Evolutionary conservation across 2,113 vertebrate genomes (phyloP).

Genomic region (Odontesthes bonariensis): DNA sequence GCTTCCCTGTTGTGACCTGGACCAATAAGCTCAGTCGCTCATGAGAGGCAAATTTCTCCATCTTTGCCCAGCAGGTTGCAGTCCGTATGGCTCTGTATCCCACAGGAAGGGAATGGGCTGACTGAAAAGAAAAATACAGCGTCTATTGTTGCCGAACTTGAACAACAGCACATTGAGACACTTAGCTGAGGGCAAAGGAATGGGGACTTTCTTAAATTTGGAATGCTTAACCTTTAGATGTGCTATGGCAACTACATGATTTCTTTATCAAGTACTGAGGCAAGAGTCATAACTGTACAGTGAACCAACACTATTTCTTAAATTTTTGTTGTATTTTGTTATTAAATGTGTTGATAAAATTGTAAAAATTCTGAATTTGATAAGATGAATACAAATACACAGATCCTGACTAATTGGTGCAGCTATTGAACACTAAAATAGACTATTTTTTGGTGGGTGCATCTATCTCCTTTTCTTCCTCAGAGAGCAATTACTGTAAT

Average conservation of each 20-base stretch:
- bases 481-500: conserved; percentile 30
- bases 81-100: conserved; percentile 48
- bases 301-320: neutral
- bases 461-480: conserved; percentile 10
- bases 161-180: conserved; percentile 71
- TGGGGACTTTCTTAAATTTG: conserved; percentile 51
- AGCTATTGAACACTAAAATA: neutral
- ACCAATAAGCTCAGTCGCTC: conserved; percentile 57
- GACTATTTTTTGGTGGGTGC: conserved; percentile 1
- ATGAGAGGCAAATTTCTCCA: conserved; percentile 63
- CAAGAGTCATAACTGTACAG: neutral
- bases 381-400: too few species aligned
- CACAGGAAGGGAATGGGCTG: conserved; percentile 50
- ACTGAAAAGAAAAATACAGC: conserved; percentile 63
- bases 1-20: conserved; percentile 40
- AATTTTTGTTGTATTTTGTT: neutral
- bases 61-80: conserved; percentile 67
- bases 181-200: conserved; percentile 49
- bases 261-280: conserved; percentile 11
- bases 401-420: too few species aligned
- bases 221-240: conserved; percentile 71
- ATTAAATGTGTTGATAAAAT: neutral
- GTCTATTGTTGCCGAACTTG: conserved; percentile 59
- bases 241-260: conserved; percentile 51
- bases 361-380: too few species aligned